These are phyloP conservation scores for Mormyrus lacerda DNA, from an alignment of 2,113 vertebrate species.

Conservation along the genomic window DNA sequence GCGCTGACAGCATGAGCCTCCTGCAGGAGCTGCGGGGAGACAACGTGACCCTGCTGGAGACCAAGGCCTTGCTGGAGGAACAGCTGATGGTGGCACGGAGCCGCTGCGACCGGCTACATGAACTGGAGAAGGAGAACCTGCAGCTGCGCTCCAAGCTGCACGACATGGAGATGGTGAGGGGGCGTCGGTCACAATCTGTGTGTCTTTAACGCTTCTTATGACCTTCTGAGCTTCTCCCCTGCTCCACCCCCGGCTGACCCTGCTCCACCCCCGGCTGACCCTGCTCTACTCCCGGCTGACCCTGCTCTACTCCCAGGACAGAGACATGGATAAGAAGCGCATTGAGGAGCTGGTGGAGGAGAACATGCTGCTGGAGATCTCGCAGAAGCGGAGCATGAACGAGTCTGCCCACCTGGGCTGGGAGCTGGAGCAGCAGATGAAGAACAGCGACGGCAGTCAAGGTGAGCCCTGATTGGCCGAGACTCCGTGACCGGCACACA, in stretches of 20 bases:
- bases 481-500: background rate
- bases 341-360: constrained; percentile 84
- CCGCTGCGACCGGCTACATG: constrained; percentile 91
- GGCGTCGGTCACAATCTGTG: background rate
- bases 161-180: constrained; percentile 89
- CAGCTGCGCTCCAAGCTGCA: constrained; percentile 91
- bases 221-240: background rate
- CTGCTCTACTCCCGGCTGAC: background rate
- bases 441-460: constrained; percentile 67
- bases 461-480: constrained; percentile 52
- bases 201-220: no score
- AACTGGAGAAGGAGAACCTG: constrained; percentile 92
- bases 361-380: constrained; percentile 80
- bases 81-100: constrained; percentile 78
- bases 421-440: constrained; percentile 85
- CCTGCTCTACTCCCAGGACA: constrained; percentile 57
- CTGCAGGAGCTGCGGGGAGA: constrained; percentile 92
- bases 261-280: background rate
- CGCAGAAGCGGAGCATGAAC: constrained; percentile 86
- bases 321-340: constrained; percentile 71
- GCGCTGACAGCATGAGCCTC: background rate
- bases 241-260: background rate
- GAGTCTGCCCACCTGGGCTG: constrained; percentile 84
- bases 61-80: constrained; percentile 92
- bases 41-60: constrained; percentile 92